Base-by-base conservation (phyloP, 2,888 invertebrate species). In the Criorhina ranunculi region DNA sequence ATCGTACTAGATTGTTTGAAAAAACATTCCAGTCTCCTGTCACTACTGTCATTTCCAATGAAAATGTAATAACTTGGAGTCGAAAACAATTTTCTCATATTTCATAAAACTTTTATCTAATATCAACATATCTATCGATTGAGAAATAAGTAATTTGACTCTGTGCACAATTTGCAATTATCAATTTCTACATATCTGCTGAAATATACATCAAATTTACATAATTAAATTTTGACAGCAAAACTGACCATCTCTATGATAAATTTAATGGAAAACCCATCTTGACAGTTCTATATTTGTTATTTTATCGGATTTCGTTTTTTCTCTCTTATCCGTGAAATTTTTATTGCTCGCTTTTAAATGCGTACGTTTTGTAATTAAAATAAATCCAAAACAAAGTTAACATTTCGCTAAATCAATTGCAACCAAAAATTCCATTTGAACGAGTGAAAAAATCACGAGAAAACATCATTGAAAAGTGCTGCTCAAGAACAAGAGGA, bases 281-380 rank as follows among this genome's bases (percentile, higher is more conserved):
- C 12, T 44, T 83, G 83, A 83, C 83, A 83, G 83, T 83, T 83
- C 73, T 83, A 79, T 73, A 78, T 83, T 83, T 86, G 78, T 77
- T 83, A 79, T 83, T 75, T 83, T 75, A 82, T 82, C 44, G 78
- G 73, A 79, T 83, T 69, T 75, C 55, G 35, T 83, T 78, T 78
- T 60, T 83, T 78, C 60, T 75, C 53, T 69, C 55, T 78, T 80
- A 49, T 80, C 69, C 79, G 75, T 76, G 15, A 76, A 80, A 85
- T 66, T 80, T 80, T 62, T 70, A 80, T 80, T 70, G 40, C 44
- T 80, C 64, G 85, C 80, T 66, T 75, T 7, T 60, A 76, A 80
- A 76, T 70, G 76, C 85, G 57, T 80, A 64, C 37, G 66, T 80
- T 80, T 83, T 79, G 24, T 69, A 67, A 75, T 69, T 69, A 42